Evolutionary conservation across 2,797 vertebrate genomes (phyloP).

Genomic region (Melanotaenia parkinsoni): DNA sequence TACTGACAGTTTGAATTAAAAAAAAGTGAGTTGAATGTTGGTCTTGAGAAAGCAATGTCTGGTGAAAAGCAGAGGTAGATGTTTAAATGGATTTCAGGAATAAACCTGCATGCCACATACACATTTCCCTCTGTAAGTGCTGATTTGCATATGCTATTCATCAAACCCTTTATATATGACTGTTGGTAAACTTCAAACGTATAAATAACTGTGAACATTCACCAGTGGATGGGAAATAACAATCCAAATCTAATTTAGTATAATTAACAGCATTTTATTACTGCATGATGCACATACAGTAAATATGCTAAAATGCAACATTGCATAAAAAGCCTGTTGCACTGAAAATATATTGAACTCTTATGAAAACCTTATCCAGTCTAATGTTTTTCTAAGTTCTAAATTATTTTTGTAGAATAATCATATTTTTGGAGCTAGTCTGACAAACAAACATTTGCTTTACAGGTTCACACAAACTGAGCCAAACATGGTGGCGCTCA

Average conservation of each 20-base stretch:
- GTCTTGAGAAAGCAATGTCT: constrained; percentile 11
- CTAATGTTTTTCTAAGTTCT: neutral
- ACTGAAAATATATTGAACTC: neutral
- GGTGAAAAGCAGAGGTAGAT: constrained; percentile 3
- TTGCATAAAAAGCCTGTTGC: constrained; percentile 35
- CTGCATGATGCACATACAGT: too few species aligned
- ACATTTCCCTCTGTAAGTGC: neutral
- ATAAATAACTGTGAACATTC: neutral
- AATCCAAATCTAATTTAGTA: neutral
- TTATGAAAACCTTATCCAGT: neutral
- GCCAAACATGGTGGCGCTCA: constrained; percentile 21
- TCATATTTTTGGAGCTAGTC: neutral
- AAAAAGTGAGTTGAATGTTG: neutral
- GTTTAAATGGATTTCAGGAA: neutral
- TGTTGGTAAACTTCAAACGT: constrained; percentile 3
- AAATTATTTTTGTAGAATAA: neutral
- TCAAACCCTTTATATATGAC: neutral
- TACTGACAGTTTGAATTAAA: neutral
- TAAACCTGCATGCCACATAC: neutral
- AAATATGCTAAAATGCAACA: constrained; percentile 25
- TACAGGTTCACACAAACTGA: constrained; percentile 24
- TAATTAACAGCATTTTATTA: constrained; percentile 15
- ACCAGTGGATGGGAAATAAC: neutral
- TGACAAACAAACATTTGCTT: constrained; percentile 27
- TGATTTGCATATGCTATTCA: neutral